phyloP scores from a whole-genome alignment of 1,140 invertebrate species.

The Bombus consobrinus region DNA sequence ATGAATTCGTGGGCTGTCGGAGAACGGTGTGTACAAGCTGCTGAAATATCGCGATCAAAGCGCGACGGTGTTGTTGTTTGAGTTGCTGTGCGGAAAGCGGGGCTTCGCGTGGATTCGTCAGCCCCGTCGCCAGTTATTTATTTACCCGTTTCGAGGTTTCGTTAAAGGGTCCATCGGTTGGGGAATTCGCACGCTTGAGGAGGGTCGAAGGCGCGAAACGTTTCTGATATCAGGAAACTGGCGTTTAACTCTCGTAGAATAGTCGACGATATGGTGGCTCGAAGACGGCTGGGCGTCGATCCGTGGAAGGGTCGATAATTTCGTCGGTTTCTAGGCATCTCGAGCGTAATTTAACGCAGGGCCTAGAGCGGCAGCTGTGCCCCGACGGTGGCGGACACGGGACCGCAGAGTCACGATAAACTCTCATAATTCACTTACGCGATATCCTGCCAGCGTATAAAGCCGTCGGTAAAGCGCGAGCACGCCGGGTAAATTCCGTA shows the following conservation, averaged over 20 bases:
- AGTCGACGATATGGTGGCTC: background rate
- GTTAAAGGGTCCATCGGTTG: too few species aligned
- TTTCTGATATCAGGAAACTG: background rate
- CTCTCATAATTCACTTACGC: slow-evolving; percentile 71
- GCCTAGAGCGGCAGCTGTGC: slow-evolving; percentile 60
- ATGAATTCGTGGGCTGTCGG: background rate
- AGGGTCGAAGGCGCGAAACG: background rate
- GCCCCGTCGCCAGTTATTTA: background rate
- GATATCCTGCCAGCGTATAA: slow-evolving; percentile 57
- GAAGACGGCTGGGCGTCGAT: slow-evolving; percentile 42
- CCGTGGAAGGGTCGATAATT: slow-evolving; percentile 57
- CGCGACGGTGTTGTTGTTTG: slow-evolving; percentile 1
- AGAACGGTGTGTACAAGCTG: background rate
- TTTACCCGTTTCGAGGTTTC: background rate
- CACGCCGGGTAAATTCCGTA: slow-evolving; percentile 48
- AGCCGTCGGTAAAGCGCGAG: slow-evolving; percentile 42
- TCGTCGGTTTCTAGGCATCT: slow-evolving; percentile 50
- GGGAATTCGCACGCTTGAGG: background rate
- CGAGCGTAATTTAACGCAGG: slow-evolving; percentile 62
- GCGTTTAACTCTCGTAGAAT: background rate
- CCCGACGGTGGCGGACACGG: slow-evolving; percentile 52
- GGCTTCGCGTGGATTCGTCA: background rate
- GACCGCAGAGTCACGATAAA: slow-evolving; percentile 67
- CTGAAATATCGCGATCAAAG: slow-evolving; percentile 34
- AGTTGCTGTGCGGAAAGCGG: background rate